Evolutionary conservation across 2,888 invertebrate genomes (phyloP), one percentile per base, ranked within the genome.

Genomic region (Thyatira batis): DNA sequence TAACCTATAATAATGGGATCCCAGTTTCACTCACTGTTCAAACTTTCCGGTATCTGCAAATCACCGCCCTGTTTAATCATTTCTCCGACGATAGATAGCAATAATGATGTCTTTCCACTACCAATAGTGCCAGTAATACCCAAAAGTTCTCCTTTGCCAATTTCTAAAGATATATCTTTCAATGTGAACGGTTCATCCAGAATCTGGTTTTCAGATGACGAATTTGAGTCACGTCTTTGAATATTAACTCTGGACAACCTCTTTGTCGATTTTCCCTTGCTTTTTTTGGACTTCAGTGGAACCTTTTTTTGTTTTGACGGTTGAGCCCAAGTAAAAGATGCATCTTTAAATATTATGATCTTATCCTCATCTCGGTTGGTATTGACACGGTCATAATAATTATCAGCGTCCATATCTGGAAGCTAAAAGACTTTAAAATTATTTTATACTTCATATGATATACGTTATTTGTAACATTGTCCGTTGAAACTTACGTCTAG

Each of bases 111-210:
- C 88, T 99, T 99, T 9, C 99, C 99, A 70, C 96, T 95, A 0
- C 98, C 99, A 1, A 98, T 96, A 60, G 94, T 94, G 0, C 99
- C 99, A 65, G 97, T 95, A 10, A 99, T 92, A 23, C 98, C 98
- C 17, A 99, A 88, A 57, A 97, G 92, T 66, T 97, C 95, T 0
- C 96, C 96, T 93, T 95, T 82, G 6, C 87, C 86, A 17, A 88
- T 82, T 57, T 85, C 84, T 51, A 90, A 67, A 2, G 74, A 77
- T 51, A 92, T 81, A 50, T 88, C 83, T 44, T 67, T 80, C 57
- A 92, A 67, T 59, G 64, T 69, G 58, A 90, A 92, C 3, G 88
- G 85, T 55, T 82, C 83, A 3, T 76, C 77, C 10, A 69, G 66
- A 4, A 57, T 39, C 5, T 69, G 51, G 0, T 58, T 55, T 33